These are phyloP conservation scores for Bombus turneri DNA, from an alignment of 1,140 invertebrate species.

Conservation along the genomic window DNA sequence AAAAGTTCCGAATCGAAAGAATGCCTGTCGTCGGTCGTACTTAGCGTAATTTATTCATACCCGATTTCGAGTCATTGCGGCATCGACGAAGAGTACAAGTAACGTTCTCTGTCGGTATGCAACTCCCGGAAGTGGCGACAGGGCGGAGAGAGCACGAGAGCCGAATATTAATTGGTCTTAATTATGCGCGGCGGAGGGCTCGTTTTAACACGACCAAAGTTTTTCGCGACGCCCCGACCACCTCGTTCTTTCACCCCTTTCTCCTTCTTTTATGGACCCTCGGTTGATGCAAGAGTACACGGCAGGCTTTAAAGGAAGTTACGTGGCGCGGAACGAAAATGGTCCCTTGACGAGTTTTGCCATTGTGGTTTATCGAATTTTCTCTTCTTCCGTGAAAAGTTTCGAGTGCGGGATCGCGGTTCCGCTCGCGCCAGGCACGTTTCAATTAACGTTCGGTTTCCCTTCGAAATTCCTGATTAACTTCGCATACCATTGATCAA, in stretches of 20 bases:
- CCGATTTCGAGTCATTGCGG: conserved; percentile 5
- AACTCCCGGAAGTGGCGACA: conserved; percentile 66
- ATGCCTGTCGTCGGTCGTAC: neutral
- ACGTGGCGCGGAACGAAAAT: conserved; percentile 49
- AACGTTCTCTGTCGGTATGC: conserved; percentile 51
- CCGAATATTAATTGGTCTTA: conserved; percentile 78
- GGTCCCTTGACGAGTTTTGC: conserved; percentile 52
- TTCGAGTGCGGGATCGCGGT: conserved; percentile 24
- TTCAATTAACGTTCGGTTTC: conserved; percentile 29
- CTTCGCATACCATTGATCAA: conserved; percentile 3
- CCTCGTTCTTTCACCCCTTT: neutral
- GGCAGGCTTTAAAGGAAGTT: conserved; percentile 48
- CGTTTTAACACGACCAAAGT: conserved; percentile 54
- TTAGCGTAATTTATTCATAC: conserved; percentile 41
- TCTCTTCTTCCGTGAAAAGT: conserved; percentile 42
- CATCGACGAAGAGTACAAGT: conserved; percentile 23
- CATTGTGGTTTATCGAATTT: conserved; percentile 57
- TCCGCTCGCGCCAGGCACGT: conserved; percentile 19
- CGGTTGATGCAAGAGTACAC: conserved; percentile 26
- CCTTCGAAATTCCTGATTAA: conserved; percentile 19
- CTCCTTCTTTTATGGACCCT: conserved; percentile 26
- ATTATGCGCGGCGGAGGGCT: conserved; percentile 68
- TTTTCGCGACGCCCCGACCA: conserved; percentile 29
- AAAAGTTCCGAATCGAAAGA: conserved; percentile 9
- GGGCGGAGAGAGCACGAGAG: conserved; percentile 50